Evolutionary conservation across 2,797 vertebrate species (phyloP), one percentile per base, ranked within the genome.

Genomic region (Acanthis flammea): DNA sequence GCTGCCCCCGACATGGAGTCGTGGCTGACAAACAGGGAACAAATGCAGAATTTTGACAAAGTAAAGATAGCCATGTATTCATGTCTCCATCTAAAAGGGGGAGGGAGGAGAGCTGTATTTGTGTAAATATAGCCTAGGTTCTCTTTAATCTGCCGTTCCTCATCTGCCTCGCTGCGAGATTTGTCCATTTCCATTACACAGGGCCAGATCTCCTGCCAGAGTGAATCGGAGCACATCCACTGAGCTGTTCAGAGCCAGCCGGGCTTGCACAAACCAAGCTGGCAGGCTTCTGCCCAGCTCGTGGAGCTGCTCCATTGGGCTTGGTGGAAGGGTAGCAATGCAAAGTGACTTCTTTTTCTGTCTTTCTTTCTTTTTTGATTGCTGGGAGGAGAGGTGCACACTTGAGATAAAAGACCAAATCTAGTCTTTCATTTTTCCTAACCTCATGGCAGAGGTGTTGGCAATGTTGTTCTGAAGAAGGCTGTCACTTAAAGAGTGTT

Each of bases 1-100:
- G 98, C 98, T 11, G 98, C 99, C 17, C 98, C 98, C 1, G 99
- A 99, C 94, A 97, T 99, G 97, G 99, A 99, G 84, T 99, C 99
- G 0, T 99, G 99, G 99, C 97, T 99, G 84, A 99, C 98, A 91
- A 99, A 99, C 97, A 98, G 99, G 61, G 99, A 99, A 87, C 99
- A 99, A 92, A 99, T 98, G 94, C 98, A 99, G 89, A 99, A 98
- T 97, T 99, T 99, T 91, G 99, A 99, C 98, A 99, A 99, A 99
- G 99, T 99, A 96, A 97, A 92, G 84, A 92, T 30, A 93, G 31
- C 68, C 10, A 0, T 28, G 13, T 24, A 19, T 94, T 90, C 2
- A 2, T 93, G 68, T 71, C 65, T 67, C 42, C 27, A 15, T 39
- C 45, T 63, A 27, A 39, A 79, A 53, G 45, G 39, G 63, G 67